Percentiles rank a stretch among this genome's conserved stretches.
Conservation (phyloP, 1,140 invertebrate genomes). For the Pseudomyrmex concolor region DNA sequence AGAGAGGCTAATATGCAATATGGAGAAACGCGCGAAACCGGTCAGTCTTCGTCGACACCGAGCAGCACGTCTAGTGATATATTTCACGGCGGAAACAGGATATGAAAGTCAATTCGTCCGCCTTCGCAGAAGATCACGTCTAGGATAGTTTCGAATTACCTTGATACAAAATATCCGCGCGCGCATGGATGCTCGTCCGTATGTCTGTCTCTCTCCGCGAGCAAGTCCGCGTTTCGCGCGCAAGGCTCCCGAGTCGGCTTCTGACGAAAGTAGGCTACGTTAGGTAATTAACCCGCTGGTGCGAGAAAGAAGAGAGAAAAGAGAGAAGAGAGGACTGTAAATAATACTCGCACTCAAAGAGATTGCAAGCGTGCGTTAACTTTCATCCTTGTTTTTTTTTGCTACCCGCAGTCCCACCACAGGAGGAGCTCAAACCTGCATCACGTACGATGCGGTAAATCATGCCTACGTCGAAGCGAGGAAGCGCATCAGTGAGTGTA, state of each 20-base stretch:
- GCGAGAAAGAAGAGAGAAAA: not conserved
- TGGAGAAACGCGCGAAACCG: not conserved
- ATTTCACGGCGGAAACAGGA: slow-evolving; percentile 65
- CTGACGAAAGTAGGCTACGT: slow-evolving; percentile 70
- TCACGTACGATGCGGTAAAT: slow-evolving; percentile 96
- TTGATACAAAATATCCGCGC: slow-evolving; percentile 63
- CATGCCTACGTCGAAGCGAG: slow-evolving; percentile 94
- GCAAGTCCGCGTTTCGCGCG: slow-evolving; percentile 5
- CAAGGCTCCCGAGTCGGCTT: not conserved
- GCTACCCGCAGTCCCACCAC: slow-evolving; percentile 87
- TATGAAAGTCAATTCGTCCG: slow-evolving; percentile 63
- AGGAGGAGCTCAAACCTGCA: slow-evolving; percentile 91
- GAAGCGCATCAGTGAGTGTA: slow-evolving; percentile 92
- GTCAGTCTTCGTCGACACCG: slow-evolving; percentile 63
- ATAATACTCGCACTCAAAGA: slow-evolving; percentile 55
- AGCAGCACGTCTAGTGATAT: slow-evolving; percentile 60
- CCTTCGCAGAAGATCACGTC: slow-evolving; percentile 31
- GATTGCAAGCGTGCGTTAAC: slow-evolving; percentile 29
- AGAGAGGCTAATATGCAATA: not conserved
- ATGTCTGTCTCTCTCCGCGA: not conserved
- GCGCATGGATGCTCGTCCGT: not conserved
- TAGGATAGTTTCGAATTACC: slow-evolving; percentile 63
- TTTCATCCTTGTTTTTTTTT: slow-evolving; percentile 71
- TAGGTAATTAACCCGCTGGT: slow-evolving; percentile 64
- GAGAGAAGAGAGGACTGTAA: slow-evolving; percentile 20